These are phyloP conservation scores for Bubo bubo DNA, from an alignment of 2,113 vertebrate genomes.

Conservation along the genomic window DNA sequence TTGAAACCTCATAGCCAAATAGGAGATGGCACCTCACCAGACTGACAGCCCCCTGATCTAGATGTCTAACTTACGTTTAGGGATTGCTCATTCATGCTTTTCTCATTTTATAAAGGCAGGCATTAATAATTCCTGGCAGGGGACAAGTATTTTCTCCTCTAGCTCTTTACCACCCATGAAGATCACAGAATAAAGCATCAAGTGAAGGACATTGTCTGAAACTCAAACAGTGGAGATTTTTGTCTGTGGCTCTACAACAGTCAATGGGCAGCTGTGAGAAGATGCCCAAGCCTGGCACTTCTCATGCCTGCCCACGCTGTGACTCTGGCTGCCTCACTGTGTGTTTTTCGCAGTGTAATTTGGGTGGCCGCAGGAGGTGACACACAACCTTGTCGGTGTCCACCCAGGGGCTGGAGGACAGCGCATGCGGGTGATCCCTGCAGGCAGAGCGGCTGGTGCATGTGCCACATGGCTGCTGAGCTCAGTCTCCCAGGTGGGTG, in stretches of 20 bases:
- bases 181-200: background rate
- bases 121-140: constrained; percentile 21
- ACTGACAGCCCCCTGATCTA: background rate
- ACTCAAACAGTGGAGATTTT: background rate
- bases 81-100: background rate
- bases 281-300: background rate
- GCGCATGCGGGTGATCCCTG: accelerated
- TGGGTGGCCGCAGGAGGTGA: background rate
- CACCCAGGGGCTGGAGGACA: background rate
- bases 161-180: constrained; percentile 17
- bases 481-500: background rate
- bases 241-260: background rate
- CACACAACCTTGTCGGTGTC: accelerated
- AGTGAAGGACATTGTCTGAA: background rate
- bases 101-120: constrained; percentile 38
- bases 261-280: background rate
- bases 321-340: background rate
- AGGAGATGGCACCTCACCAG: background rate
- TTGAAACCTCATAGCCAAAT: background rate
- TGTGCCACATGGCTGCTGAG: accelerated
- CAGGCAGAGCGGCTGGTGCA: accelerated
- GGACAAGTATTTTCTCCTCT: background rate
- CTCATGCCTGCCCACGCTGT: background rate
- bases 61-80: background rate
- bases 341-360: background rate